Conservation (phyloP, 2,113 vertebrate genomes). For the Chamaea fasciata region DNA sequence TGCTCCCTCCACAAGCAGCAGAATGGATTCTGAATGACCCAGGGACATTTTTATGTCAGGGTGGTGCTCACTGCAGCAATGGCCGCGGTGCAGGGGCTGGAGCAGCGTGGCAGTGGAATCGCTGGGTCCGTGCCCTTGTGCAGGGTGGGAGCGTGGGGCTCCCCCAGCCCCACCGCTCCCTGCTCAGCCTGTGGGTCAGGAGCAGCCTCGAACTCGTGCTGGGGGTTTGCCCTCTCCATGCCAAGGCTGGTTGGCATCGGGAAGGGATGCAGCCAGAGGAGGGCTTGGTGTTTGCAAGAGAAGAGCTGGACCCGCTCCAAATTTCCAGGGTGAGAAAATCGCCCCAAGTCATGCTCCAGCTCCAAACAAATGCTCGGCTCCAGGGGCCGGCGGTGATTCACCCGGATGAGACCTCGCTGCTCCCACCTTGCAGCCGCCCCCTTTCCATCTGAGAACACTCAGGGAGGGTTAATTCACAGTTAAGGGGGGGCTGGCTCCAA, state of each 20-base stretch:
- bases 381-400: not conserved
- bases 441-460: not conserved
- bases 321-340: not conserved
- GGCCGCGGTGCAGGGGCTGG: rapidly evolving
- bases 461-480: not conserved
- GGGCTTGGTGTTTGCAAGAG: not conserved
- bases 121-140: rapidly evolving
- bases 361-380: not conserved
- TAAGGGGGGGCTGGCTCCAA: not conserved
- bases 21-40: not conserved
- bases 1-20: not conserved
- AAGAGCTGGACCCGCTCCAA: not conserved
- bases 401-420: rapidly evolving
- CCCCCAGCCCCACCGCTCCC: not conserved
- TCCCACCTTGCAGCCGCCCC: not conserved
- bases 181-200: not conserved
- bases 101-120: rapidly evolving
- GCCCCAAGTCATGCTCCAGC: not conserved
- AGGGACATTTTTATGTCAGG: not conserved
- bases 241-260: not conserved
- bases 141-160: rapidly evolving
- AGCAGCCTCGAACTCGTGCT: not conserved
- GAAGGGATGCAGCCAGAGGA: not conserved
- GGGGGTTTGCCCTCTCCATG: not conserved
- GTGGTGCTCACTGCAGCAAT: not conserved